Conservation (phyloP, 2,888 invertebrate species). For the Drosophila birchii region DNA sequence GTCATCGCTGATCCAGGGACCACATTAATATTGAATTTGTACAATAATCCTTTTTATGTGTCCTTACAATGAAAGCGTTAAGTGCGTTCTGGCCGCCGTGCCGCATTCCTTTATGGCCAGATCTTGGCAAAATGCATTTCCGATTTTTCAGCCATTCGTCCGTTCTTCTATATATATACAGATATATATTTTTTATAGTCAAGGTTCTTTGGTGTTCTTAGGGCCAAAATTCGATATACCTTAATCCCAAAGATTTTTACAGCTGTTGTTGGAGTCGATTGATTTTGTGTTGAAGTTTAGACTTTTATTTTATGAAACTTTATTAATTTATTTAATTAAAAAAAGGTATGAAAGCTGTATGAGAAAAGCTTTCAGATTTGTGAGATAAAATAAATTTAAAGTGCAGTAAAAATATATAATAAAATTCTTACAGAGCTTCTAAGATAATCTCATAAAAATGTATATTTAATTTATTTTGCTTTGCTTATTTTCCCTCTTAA, state of each 20-base stretch:
- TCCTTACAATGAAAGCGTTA: constrained; percentile 71
- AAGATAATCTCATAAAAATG: background rate
- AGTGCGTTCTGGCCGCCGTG: constrained; percentile 61
- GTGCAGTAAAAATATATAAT: background rate
- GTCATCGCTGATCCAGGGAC: constrained; percentile 20
- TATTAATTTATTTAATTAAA: background rate
- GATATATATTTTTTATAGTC: background rate
- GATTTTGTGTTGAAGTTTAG: background rate
- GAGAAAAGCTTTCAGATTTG: background rate
- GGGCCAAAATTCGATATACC: constrained; percentile 2
- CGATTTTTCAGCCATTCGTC: constrained; percentile 26
- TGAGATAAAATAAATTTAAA: background rate
- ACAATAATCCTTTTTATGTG: constrained; percentile 78
- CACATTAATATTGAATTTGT: constrained; percentile 79
- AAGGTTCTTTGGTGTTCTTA: constrained; percentile 1
- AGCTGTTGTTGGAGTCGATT: background rate
- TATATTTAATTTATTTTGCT: too few relatives aligned
- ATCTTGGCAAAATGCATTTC: constrained; percentile 62
- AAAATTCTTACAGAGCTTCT: background rate
- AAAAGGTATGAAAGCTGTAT: background rate
- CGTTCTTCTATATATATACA: background rate
- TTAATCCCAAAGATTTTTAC: background rate
- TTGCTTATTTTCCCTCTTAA: too few relatives aligned
- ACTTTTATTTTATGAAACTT: background rate
- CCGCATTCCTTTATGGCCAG: constrained; percentile 58